phyloP scores from a whole-genome alignment of 2,113 vertebrate species.

The Phaetusa simplex region DNA sequence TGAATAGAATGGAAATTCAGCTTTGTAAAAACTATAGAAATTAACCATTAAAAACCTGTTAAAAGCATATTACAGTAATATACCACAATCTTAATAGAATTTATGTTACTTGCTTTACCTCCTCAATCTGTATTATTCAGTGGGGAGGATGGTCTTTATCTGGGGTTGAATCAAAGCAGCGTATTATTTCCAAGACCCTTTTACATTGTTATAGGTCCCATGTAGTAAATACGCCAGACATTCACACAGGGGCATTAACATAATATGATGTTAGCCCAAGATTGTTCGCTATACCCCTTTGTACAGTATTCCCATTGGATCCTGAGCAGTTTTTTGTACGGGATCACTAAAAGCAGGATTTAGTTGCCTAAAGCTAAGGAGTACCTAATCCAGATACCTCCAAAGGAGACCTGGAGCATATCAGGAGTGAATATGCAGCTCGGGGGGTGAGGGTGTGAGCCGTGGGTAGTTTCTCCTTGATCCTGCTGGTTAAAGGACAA shows the following conservation, averaged over 20 bases:
- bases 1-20: not conserved
- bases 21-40: not conserved
- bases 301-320: not conserved
- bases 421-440: not conserved
- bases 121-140: not conserved
- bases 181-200: not conserved
- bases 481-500: not conserved
- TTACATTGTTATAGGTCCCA: not conserved
- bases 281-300: not conserved
- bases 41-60: not conserved
- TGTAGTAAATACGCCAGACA: not conserved
- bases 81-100: not conserved
- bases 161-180: not conserved
- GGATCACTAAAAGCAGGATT: not conserved
- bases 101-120: not conserved
- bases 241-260: rapidly evolving
- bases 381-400: not conserved
- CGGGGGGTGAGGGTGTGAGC: not conserved
- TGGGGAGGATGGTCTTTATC: not conserved
- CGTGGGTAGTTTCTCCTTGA: not conserved
- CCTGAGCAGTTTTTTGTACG: not conserved
- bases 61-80: not conserved
- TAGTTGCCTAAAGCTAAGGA: not conserved
- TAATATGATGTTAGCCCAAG: not conserved
- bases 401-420: not conserved